Conservation (phyloP, 1,140 invertebrate species). For the Diorhabda elongata region DNA sequence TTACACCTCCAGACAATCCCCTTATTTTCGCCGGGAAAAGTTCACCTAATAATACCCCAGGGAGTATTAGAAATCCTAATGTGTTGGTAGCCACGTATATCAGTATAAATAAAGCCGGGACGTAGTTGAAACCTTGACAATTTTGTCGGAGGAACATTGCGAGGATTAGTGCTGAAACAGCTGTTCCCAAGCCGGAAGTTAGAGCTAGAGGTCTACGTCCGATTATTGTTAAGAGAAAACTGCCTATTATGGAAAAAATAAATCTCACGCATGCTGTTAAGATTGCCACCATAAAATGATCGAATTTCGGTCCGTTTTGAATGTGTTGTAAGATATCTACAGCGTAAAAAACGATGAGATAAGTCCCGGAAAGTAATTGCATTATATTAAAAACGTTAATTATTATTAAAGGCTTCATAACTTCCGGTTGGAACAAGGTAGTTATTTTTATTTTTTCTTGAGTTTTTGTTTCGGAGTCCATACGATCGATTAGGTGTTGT, state of each 20-base stretch:
- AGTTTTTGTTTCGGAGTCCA: slow-evolving; percentile 49
- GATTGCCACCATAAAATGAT: slow-evolving; percentile 58
- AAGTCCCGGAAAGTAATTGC: slow-evolving; percentile 68
- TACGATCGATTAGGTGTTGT: slow-evolving; percentile 51
- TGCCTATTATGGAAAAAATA: slow-evolving; percentile 59
- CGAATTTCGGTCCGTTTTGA: slow-evolving; percentile 32
- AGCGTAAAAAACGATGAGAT: slow-evolving; percentile 70
- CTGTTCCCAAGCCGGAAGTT: slow-evolving; percentile 61
- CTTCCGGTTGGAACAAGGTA: slow-evolving; percentile 52
- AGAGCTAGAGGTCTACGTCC: slow-evolving; percentile 61
- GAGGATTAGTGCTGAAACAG: slow-evolving; percentile 56
- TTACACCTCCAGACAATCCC: slow-evolving; percentile 54
- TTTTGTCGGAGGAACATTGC: slow-evolving; percentile 51
- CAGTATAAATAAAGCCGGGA: slow-evolving; percentile 55
- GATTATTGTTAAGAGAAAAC: slow-evolving; percentile 57
- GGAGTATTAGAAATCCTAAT: slow-evolving; percentile 64
- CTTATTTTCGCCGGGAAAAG: slow-evolving; percentile 59
- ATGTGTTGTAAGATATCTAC: slow-evolving; percentile 59
- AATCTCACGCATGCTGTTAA: slow-evolving; percentile 61
- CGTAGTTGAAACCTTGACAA: slow-evolving; percentile 42
- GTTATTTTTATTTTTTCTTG: slow-evolving; percentile 47
- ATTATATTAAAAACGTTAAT: slow-evolving; percentile 67
- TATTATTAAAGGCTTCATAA: slow-evolving; percentile 65
- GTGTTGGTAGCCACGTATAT: slow-evolving; percentile 67
- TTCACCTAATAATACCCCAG: slow-evolving; percentile 67